phyloP scores from a whole-genome alignment of 2,888 invertebrate genomes.

The Ochropacha duplaris region DNA sequence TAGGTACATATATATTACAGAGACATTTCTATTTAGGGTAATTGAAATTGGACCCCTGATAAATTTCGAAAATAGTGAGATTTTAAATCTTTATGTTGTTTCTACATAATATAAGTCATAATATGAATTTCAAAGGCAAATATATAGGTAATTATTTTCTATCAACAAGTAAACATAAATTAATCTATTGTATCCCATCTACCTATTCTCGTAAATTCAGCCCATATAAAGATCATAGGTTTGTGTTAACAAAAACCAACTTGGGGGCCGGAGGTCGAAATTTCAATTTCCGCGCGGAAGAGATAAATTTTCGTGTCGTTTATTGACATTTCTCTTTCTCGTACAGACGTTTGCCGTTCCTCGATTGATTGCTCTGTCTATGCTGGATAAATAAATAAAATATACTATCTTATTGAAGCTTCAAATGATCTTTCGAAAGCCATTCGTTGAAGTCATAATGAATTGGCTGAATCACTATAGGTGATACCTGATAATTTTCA shows the following conservation, averaged over 20 bases:
- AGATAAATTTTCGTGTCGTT: constrained; percentile 63
- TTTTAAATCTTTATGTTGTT: too few relatives aligned
- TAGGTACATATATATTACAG: background rate
- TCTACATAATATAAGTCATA: too few relatives aligned
- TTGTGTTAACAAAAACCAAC: constrained; percentile 7
- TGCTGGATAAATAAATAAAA: constrained; percentile 49
- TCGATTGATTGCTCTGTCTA: constrained; percentile 57
- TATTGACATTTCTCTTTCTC: constrained; percentile 55
- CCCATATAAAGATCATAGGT: constrained; percentile 4
- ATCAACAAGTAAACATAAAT: too few relatives aligned
- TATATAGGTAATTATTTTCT: too few relatives aligned
- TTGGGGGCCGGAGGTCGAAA: constrained; percentile 47
- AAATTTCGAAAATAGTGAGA: too few relatives aligned
- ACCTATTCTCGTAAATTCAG: constrained; percentile 7
- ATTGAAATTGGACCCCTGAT: background rate
- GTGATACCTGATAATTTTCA: background rate
- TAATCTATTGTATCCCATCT: background rate
- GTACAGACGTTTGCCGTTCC: constrained; percentile 39
- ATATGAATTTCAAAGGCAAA: too few relatives aligned
- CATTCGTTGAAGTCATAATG: background rate
- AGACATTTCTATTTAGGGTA: background rate
- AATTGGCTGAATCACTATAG: too few relatives aligned
- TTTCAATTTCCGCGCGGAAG: constrained; percentile 68
- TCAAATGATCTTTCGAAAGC: background rate
- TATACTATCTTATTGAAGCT: constrained; percentile 11